These are phyloP conservation scores for Drosophila rhopaloa DNA, from an alignment of 1,140 invertebrate species.

Conservation along the genomic window DNA sequence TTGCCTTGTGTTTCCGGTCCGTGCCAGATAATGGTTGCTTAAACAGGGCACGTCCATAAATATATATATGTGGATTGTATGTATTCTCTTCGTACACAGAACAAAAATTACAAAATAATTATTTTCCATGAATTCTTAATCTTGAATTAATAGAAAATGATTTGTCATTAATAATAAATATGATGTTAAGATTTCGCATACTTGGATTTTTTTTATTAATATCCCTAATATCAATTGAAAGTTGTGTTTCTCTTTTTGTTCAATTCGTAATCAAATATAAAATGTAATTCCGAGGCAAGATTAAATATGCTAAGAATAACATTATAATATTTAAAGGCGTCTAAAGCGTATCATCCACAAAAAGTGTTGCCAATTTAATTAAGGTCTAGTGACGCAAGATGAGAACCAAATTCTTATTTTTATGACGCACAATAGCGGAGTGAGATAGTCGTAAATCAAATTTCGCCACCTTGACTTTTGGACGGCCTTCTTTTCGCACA, in stretches of 20 bases:
- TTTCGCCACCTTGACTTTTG: constrained; percentile 28
- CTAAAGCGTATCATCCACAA: constrained; percentile 5
- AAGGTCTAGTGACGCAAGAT: constrained; percentile 34
- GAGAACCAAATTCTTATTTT: constrained; percentile 10
- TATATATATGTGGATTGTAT: constrained; percentile 15
- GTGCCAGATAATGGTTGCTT: constrained; percentile 78
- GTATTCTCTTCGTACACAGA: constrained; percentile 19
- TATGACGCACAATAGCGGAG: constrained; percentile 27
- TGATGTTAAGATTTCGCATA: no score
- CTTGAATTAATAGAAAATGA: no score
- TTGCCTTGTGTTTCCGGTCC: constrained; percentile 72
- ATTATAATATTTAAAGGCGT: constrained; percentile 3
- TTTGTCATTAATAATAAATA: no score
- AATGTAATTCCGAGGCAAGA: not conserved
- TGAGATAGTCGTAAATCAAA: constrained; percentile 19
- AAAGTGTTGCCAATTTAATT: constrained; percentile 27
- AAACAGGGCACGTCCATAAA: constrained; percentile 61
- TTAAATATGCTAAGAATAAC: constrained; percentile 2
- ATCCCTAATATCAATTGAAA: not conserved
- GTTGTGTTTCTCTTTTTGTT: no score
- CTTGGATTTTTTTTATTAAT: no score
- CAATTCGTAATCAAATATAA: not conserved
- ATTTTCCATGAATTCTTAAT: no score
- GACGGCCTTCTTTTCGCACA: constrained; percentile 22
- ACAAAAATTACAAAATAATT: not conserved